Percentiles rank a stretch among this genome's conserved stretches.
These are phyloP conservation scores for Menidia menidia DNA, from an alignment of 2,797 vertebrate genomes.

Conservation along the genomic window DNA sequence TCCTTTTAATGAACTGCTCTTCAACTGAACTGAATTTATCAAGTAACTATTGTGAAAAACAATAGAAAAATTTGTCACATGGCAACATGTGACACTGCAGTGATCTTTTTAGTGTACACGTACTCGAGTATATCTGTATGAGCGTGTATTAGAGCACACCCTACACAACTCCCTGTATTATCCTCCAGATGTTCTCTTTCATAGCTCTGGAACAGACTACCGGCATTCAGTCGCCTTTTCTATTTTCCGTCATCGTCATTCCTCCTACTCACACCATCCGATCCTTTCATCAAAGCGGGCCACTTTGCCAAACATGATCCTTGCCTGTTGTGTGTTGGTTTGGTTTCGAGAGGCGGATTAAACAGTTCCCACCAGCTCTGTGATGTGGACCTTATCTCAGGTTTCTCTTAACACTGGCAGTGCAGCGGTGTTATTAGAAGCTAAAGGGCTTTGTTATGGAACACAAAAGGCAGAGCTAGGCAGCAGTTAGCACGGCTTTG, in stretches of 20 bases:
- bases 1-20: not conserved
- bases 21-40: not conserved
- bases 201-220: constrained; percentile 50
- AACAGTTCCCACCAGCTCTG: constrained; percentile 79
- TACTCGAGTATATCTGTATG: constrained; percentile 22
- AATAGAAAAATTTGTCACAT: constrained; percentile 8
- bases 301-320: constrained; percentile 82
- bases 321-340: constrained; percentile 76
- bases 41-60: constrained; percentile 12
- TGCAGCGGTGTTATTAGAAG: constrained; percentile 76
- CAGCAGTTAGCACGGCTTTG: constrained; percentile 80
- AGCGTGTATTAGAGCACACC: constrained; percentile 14
- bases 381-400: constrained; percentile 80
- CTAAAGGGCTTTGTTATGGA: constrained; percentile 79
- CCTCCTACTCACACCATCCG: constrained; percentile 67
- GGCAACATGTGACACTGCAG: not conserved
- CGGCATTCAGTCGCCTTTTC: constrained; percentile 46
- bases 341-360: constrained; percentile 78
- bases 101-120: constrained; percentile 3
- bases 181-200: constrained; percentile 73
- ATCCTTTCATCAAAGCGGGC: constrained; percentile 76
- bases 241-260: constrained; percentile 46
- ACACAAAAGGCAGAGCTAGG: constrained; percentile 79
- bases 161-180: constrained; percentile 48
- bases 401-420: constrained; percentile 75